Base-by-base conservation (phyloP, 2,888 invertebrate genomes). In the Escarpia spicata region DNA sequence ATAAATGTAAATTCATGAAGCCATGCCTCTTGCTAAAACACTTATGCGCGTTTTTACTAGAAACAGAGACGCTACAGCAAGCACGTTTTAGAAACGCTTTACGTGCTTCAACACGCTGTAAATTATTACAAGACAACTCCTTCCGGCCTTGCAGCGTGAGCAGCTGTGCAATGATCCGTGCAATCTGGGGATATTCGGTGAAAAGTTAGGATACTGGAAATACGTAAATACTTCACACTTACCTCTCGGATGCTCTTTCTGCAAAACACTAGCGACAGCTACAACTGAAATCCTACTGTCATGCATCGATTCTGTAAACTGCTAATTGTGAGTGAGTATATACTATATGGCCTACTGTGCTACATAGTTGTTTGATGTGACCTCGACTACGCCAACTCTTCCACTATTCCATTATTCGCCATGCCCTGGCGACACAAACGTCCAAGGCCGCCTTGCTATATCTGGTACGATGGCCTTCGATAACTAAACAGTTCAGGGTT, bases 401-500 rank as follows among this genome's bases (percentile, higher is more conserved):
- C 52, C 52, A 52, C 52, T 52, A 26, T 75, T 75, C 75, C 26
- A 75, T 75, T 75, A 75, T 75, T n/a, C 75, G 26, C n/a, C 75
- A 75, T 26, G 75, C 26, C 75, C 75, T 26, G 75, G 75, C 75
- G 75, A 75, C 26, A 52, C 75, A 75, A 52, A n/a, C 75, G 75
- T 75, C 75, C 75, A 75, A 75, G 75, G 75, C 19, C 75, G 75
- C 75, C 19, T 26, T 75, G 75, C 75, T 75, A 75, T 75, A 75
- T 75, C n/a, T 75, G 75, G n/a, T 75, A 26, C 75, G 75, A 75
- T 75, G 75, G 75, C 75, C 75, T 75, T 75, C 19, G 75, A 75
- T 75, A 75, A 75, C 26, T 26, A 26, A 75, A 26, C 75, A 75
- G 75, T 75, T 75, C 75, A n/a, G n/a, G 26, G 75, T 75, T 75